Percentiles rank a stretch among this genome's conserved stretches.
Evolutionary conservation across 2,113 vertebrate genomes (phyloP).

Genomic region (Butorides virescens): DNA sequence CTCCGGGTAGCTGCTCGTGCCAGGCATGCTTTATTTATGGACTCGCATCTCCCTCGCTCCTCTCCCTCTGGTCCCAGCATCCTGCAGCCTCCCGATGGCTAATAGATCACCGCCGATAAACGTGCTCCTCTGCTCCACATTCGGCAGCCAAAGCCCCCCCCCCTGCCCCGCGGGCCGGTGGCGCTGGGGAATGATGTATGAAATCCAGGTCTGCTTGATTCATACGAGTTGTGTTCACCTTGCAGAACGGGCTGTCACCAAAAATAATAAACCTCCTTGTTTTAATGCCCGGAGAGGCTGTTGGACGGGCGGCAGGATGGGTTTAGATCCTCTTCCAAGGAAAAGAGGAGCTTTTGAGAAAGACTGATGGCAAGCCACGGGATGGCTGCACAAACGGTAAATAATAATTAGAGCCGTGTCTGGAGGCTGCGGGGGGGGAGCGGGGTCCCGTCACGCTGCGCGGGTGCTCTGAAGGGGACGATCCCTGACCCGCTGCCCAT

Average conservation of each 20-base stretch:
- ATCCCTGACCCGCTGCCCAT: rapidly evolving
- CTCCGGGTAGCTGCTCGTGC: neutral
- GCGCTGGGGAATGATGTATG: slow-evolving; percentile 23
- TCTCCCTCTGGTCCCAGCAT: neutral
- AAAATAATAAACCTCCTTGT: slow-evolving; percentile 47
- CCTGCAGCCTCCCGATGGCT: neutral
- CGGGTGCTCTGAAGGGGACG: neutral
- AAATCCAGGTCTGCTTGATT: neutral
- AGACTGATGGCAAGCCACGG: neutral
- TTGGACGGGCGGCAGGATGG: neutral
- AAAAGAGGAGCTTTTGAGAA: neutral
- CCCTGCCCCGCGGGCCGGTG: neutral
- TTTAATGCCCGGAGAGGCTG: slow-evolving; percentile 25
- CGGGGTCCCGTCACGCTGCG: neutral
- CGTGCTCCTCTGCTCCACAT: neutral
- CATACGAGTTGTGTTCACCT: slow-evolving; percentile 16
- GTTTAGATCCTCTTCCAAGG: slow-evolving; percentile 37
- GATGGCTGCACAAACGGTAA: neutral
- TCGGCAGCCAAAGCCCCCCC: neutral
- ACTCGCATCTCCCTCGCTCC: neutral
- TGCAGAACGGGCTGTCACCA: slow-evolving; percentile 22
- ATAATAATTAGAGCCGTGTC: neutral
- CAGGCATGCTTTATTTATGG: neutral
- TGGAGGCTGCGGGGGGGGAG: neutral
- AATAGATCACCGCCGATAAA: neutral